Evolutionary conservation across 2,797 vertebrate genomes (phyloP).

Genomic region (Sebastes flavidus): DNA sequence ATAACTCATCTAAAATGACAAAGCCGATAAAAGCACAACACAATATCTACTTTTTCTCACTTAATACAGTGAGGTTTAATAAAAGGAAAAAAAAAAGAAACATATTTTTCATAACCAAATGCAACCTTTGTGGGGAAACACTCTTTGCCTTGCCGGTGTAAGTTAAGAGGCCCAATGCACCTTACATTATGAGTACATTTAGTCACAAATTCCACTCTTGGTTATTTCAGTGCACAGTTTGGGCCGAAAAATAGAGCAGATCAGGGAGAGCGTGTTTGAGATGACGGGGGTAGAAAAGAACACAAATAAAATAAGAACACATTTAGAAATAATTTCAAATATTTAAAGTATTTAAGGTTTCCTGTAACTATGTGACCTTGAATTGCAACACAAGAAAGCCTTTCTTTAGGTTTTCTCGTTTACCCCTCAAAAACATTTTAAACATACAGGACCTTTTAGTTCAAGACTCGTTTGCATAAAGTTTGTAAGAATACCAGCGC

Average conservation of each 20-base stretch:
- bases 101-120: conserved; percentile 18
- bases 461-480: conserved; percentile 40
- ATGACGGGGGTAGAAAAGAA: conserved; percentile 15
- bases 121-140: background rate
- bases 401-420: conserved; percentile 14
- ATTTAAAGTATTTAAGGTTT: conserved; percentile 34
- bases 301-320: conserved; percentile 45
- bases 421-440: conserved; percentile 30
- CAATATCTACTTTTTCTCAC: conserved; percentile 27
- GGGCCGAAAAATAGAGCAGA: conserved; percentile 22
- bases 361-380: conserved; percentile 22
- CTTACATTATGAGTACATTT: conserved; percentile 6
- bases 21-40: conserved; percentile 51
- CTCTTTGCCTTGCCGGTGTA: background rate
- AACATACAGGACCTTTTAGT: conserved; percentile 23
- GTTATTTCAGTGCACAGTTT: conserved; percentile 47
- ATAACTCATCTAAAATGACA: conserved; percentile 35
- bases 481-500: conserved; percentile 50
- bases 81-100: conserved; percentile 3
- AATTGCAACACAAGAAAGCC: conserved; percentile 40
- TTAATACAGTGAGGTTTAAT: conserved; percentile 39
- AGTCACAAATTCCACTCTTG: conserved; percentile 8
- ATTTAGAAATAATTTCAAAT: conserved; percentile 52
- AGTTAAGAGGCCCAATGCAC: conserved; percentile 3
- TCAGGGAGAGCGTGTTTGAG: background rate